Evolutionary conservation across 35 echinoderm and acorn worm species (phyloP), one percentile per base, ranked within the genome.

Genomic region (Ptychodera flava): DNA sequence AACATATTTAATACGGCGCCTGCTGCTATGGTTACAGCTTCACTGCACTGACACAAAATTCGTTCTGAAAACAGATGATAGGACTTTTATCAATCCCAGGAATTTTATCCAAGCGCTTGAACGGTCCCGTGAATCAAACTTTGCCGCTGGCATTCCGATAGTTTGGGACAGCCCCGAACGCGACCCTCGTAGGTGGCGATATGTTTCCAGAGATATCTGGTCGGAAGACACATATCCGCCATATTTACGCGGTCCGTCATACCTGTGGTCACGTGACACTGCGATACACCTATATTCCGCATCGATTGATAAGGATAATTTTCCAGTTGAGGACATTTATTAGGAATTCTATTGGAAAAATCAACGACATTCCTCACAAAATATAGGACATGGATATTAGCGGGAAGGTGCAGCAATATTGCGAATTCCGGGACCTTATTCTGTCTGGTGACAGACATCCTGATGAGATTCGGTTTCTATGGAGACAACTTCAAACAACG

Each of bases 221-320:
- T 86, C 86, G 6, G 52, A 89, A 14, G 28, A 53, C 15, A 89
- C 83, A 1, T 92, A 85, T 81, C 86, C 91, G n/a, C 81, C 87
- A 16, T 92, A 88, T 34, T 38, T 84, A 29, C 35, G 77, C 14
- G 91, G 91, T 28, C 76, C 81, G 6, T 36, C 86, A 31, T 92
- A 92, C 79, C 78, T 92, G 6, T 85, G 88, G 91, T 89, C 91
- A 16, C 32, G 32, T 35, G 82, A 85, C 91, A 77, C 88, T 1
- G 82, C 76, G 12, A 35, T 12, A 32, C n/a, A 80, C 31, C n/a
- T 92, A 22, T 92, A 12, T 22, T 12, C 45, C 6, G 45, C 45
- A 22, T 64, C 45, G 22, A 12, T 64, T 6, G 45, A 64, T 22
- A 12, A 12, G 45, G 45, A 64, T 12, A 12, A 64, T 64, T 64